phyloP scores from a whole-genome alignment of 2,113 vertebrate species.

The Petrocephalus microphthalmus region DNA sequence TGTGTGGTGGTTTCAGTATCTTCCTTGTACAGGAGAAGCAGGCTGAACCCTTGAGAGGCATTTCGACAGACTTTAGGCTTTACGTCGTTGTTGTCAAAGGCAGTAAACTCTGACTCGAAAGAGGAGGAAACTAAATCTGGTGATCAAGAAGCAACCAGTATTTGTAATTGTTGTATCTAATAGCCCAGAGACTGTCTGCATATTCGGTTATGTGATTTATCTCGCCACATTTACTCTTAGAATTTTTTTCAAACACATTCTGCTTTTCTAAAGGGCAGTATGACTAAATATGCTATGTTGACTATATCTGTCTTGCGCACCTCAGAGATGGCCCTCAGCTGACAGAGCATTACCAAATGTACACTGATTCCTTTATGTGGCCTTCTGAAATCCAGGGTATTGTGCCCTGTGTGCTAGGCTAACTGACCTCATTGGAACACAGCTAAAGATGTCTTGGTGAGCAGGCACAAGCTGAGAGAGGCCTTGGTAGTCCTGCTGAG shows the following conservation, averaged over 20 bases:
- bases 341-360: not conserved
- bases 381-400: not conserved
- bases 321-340: not conserved
- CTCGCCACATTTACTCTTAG: not conserved
- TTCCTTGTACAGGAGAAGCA: slow-evolving; percentile 16
- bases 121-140: not conserved
- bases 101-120: not conserved
- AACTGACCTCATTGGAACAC: not conserved
- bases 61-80: slow-evolving; percentile 10
- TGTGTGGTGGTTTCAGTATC: slow-evolving; percentile 45
- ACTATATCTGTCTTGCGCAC: not conserved
- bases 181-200: not conserved
- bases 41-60: not conserved
- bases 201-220: not conserved
- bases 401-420: not conserved
- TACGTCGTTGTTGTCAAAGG: not conserved
- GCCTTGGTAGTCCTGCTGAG: not conserved
- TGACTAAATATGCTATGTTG: not conserved
- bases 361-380: not conserved
- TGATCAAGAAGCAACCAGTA: not conserved
- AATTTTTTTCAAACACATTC: not conserved
- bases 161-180: not conserved
- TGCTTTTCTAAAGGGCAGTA: not conserved
- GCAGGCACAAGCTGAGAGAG: not conserved
- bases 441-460: not conserved